Base-by-base conservation (phyloP, 2,113 vertebrate species). In the Strix uralensis region DNA sequence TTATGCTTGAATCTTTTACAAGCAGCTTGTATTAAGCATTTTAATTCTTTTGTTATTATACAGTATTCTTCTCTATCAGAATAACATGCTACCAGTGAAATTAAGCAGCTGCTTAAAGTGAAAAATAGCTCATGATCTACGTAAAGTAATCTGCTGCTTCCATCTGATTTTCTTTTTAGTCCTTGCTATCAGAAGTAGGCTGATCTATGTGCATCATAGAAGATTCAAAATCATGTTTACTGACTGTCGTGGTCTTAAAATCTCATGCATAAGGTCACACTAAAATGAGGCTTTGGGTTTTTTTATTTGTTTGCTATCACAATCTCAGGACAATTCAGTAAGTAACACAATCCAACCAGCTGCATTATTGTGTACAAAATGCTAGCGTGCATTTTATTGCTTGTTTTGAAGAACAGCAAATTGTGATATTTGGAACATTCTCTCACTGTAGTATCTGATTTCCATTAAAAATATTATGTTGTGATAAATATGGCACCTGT, bases 61-160 rank as follows among this genome's bases (percentile, higher is more conserved):
- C 7, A 54, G 86, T 86, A 67, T 82, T 95, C 27, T 95, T 86
- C 22, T 93, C 30, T 86, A 49, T 72, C 96, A 98, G 96, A 97
- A 94, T n/a, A 81, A 86, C 49, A 89, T 90, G 96, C 96, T 98
- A 97, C 95, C 94, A 97, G 79, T 96, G 97, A 98, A 98, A 98
- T 98, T 98, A 98, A 98, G 96, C 98, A 98, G 95, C 96, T 98
- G 93, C 91, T 98, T 98, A 98, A 98, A 98, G 97, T 97, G 96
- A 98, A 98, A 97, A 98, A 98, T 95, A 98, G 78, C 51, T 87
- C 81, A 81, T 22, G 32, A 96, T 90, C 93, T 94, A 84, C 82
- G 46, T 65, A 66, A 92, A 92, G 91, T 97, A 97, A 98, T 98
- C 96, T 98, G 71, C 83, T 95, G 61, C 81, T 96, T 96, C 91